Conservation (phyloP, 1,140 invertebrate genomes). For the Oedothorax gibbosus region DNA sequence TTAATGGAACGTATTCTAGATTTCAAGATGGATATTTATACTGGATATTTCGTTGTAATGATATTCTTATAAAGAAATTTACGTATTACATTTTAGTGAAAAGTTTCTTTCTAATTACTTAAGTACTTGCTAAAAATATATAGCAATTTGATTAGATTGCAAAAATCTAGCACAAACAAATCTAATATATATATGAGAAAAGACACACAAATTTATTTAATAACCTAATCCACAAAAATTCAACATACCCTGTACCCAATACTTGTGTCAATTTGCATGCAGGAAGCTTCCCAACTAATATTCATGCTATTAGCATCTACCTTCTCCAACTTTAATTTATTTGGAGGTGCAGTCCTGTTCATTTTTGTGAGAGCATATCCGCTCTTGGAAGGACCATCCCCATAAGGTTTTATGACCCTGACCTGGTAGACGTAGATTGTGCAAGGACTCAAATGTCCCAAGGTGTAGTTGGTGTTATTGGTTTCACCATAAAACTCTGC, state of each 20-base stretch:
- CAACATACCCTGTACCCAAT: slow-evolving; percentile 60
- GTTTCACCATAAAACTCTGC: slow-evolving; percentile 67
- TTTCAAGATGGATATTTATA: no score
- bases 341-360: slow-evolving; percentile 67
- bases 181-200: background rate
- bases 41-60: no score
- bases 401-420: slow-evolving; percentile 75
- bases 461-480: slow-evolving; percentile 71
- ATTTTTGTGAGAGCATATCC: slow-evolving; percentile 75
- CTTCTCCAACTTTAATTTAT: slow-evolving; percentile 44
- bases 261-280: slow-evolving; percentile 21
- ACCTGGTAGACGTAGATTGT: slow-evolving; percentile 80
- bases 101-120: no score
- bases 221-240: background rate
- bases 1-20: no score
- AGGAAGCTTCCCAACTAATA: slow-evolving; percentile 61
- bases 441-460: slow-evolving; percentile 78
- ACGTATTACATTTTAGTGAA: no score
- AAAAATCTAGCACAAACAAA: background rate
- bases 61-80: no score
- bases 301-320: background rate
- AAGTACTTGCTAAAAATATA: background rate
- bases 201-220: background rate
- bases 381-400: slow-evolving; percentile 75
- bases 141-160: no score